A percentile compares a stretch with the other conserved stretches of the same genome.
Conservation (phyloP, 2,888 invertebrate genomes). For the Bellardia bayeri region DNA sequence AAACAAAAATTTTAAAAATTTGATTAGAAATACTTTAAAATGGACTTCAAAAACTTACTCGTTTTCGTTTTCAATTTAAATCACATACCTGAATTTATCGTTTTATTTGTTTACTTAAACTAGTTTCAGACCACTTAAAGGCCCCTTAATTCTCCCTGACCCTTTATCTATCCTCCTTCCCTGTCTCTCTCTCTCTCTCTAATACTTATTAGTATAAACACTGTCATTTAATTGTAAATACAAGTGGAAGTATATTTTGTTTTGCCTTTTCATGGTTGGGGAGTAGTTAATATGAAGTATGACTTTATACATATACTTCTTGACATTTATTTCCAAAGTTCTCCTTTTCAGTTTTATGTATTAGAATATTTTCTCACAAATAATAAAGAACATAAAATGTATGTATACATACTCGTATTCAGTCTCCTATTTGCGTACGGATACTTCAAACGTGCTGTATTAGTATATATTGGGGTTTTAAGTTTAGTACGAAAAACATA, state of each 20-base stretch:
- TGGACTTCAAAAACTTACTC: too few species aligned
- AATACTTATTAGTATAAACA: conserved; percentile 51
- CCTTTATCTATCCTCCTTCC: background rate
- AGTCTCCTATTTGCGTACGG: conserved; percentile 31
- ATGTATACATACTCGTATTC: background rate
- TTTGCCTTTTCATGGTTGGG: conserved; percentile 38
- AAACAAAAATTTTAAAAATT: too few species aligned
- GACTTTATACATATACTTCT: conserved; percentile 63
- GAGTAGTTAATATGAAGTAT: conserved; percentile 72
- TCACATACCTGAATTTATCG: too few species aligned
- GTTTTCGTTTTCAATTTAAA: too few species aligned
- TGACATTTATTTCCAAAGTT: conserved; percentile 70
- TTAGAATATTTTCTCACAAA: conserved; percentile 18
- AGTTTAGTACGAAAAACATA: conserved; percentile 20
- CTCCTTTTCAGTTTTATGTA: conserved; percentile 37
- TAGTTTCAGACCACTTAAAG: too few species aligned
- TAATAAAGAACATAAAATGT: conserved; percentile 28
- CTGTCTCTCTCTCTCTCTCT: background rate
- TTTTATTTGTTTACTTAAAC: too few species aligned
- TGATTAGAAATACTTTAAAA: too few species aligned
- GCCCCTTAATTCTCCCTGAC: background rate
- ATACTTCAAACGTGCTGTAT: conserved; percentile 63
- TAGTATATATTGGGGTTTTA: conserved; percentile 60
- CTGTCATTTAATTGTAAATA: conserved; percentile 60
- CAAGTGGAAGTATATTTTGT: background rate